Conservation (phyloP, 2,888 invertebrate species). For the Stenolophus ochropezus region DNA sequence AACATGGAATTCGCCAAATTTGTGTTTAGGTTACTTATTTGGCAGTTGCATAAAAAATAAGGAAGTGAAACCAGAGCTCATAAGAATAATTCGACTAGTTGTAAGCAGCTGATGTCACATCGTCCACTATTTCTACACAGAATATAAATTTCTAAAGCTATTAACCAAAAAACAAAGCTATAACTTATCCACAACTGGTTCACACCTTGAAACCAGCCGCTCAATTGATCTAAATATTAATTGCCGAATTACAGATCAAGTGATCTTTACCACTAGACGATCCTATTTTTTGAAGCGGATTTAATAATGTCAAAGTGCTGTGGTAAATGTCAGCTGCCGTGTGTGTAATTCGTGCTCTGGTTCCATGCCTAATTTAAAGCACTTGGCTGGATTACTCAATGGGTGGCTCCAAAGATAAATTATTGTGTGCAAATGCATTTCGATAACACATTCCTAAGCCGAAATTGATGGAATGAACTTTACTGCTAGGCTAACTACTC, state of each 20-base stretch:
- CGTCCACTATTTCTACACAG: not conserved
- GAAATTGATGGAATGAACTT: slow-evolving; percentile 22
- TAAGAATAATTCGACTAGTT: not conserved
- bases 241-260: slow-evolving; percentile 55
- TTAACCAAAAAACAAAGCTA: slow-evolving; percentile 35
- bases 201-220: slow-evolving; percentile 29
- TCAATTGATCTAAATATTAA: slow-evolving; percentile 57
- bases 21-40: too few relatives aligned
- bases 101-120: slow-evolving; percentile 11
- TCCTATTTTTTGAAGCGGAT: slow-evolving; percentile 39
- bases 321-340: slow-evolving; percentile 48
- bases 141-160: slow-evolving; percentile 40
- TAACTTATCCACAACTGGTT: slow-evolving; percentile 40
- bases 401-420: slow-evolving; percentile 23
- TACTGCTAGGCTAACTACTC: not conserved
- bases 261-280: slow-evolving; percentile 51
- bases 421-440: slow-evolving; percentile 26
- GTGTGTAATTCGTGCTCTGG: slow-evolving; percentile 50
- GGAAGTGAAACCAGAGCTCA: not conserved
- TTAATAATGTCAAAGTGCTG: slow-evolving; percentile 48
- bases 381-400: slow-evolving; percentile 18
- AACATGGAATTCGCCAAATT: too few relatives aligned
- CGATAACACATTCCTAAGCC: not conserved
- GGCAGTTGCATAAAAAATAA: not conserved
- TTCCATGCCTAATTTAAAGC: slow-evolving; percentile 45